Evolutionary conservation across 2,797 vertebrate species (phyloP).

Genomic region (Acrossocheilus fasciatus): DNA sequence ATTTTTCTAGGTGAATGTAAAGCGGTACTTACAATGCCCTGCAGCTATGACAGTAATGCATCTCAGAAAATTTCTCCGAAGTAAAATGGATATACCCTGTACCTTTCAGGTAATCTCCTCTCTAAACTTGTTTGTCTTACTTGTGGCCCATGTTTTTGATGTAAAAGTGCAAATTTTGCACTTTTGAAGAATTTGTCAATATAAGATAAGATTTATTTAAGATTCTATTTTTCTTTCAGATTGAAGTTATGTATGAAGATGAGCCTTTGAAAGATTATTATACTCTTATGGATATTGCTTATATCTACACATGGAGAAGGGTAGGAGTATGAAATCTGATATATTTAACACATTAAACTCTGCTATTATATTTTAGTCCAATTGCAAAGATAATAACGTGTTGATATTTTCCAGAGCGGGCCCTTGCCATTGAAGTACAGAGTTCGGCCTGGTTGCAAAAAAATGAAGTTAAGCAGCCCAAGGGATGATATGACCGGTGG

Average conservation of each 20-base stretch:
- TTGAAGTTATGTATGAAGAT: conserved; percentile 96
- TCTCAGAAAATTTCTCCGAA: conserved; percentile 96
- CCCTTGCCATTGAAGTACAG: conserved; percentile 94
- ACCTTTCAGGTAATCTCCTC: conserved; percentile 88
- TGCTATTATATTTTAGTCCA: neutral
- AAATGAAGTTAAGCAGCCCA: conserved; percentile 83
- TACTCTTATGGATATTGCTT: conserved; percentile 98
- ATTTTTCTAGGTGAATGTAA: conserved; percentile 87
- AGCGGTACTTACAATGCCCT: conserved; percentile 96
- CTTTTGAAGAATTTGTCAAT: too few species aligned
- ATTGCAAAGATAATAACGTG: neutral
- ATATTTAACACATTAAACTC: neutral
- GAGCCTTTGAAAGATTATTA: conserved; percentile 98
- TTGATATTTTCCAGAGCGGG: conserved; percentile 81
- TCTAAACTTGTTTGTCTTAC: neutral
- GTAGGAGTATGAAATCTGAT: conserved; percentile 75
- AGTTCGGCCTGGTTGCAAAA: conserved; percentile 90
- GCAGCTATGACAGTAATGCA: conserved; percentile 99
- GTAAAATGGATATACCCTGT: conserved; percentile 99
- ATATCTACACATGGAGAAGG: conserved; percentile 98
- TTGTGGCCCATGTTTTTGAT: neutral
- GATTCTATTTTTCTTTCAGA: conserved; percentile 73
- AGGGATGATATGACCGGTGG: conserved; percentile 72
- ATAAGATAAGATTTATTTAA: neutral
- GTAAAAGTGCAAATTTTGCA: neutral